Evolutionary conservation across 2,113 vertebrate species (phyloP), one percentile per base, ranked within the genome.

Genomic region (Andinoacara biseriatus): DNA sequence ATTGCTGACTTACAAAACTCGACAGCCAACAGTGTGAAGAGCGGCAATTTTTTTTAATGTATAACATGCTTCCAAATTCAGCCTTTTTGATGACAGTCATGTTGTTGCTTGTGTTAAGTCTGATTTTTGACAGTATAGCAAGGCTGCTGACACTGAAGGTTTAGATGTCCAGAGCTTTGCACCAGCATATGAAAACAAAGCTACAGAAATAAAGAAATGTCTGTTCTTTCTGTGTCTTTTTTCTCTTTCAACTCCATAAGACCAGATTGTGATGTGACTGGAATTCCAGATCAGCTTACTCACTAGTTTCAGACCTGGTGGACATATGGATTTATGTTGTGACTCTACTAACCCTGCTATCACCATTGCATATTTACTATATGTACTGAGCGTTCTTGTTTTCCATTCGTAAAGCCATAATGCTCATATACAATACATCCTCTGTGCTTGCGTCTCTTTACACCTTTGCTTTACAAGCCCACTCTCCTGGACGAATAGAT

Each of bases 21-120:
- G 88, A 86, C 90, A 91, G 87, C 77, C 60, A 80, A 75, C 86
- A 65, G 62, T 22, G 46, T 33, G 56, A 74, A 82, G 80, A 79
- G 72, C 65, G 52, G 72, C 52, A 46, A n/a, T n/a, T n/a, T 26
- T 58, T 84, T 82, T 80, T 63, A 81, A 86, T 83, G 84, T 75
- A 26, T 43, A 69, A 84, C 80, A 77, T 43, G 38, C 46, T 9
- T 29, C 17, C 14, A 58, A 62, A 67, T 78, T 43, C 40, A 22
- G 24, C 2, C 10, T 62, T 82, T 82, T 43, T 84, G 22, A 78
- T 17, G 54, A 74, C 6, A 81, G n/a, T 80, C 65, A 20, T 74
- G 58, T 76, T 82, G 56, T 76, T 79, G 77, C 58, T 60, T 15
- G 6, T 81, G 67, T 69, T 49, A 18, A 49, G 40, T 76, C 10